Percentiles rank a stretch among this genome's conserved stretches.
Conservation (phyloP, 1,140 invertebrate genomes). For the Bursaphelenchus mucronatus region DNA sequence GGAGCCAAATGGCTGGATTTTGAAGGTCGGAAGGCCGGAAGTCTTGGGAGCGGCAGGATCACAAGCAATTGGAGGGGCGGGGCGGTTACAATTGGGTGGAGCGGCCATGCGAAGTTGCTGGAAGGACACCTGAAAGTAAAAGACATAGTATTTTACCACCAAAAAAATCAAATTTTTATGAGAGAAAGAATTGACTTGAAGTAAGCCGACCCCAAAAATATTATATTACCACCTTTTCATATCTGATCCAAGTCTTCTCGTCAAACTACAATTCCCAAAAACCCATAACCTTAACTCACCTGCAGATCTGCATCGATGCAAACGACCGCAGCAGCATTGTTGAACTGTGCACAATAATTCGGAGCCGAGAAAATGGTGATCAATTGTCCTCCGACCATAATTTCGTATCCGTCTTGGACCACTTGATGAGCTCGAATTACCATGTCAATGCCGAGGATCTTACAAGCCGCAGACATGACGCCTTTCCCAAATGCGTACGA, state of each 20-base stretch:
- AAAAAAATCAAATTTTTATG: too few species aligned
- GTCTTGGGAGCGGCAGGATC: conserved; percentile 22
- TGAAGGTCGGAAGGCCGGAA: conserved; percentile 23
- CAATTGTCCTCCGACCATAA: conserved; percentile 38
- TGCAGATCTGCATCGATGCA: conserved; percentile 45
- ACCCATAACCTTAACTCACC: not conserved
- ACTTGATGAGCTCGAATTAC: conserved; percentile 49
- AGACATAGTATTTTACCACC: too few species aligned
- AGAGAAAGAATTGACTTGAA: too few species aligned
- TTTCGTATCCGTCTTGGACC: conserved; percentile 48
- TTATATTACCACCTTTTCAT: too few species aligned
- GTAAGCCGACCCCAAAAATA: too few species aligned
- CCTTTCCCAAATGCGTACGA: conserved; percentile 41
- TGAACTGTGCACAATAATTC: conserved; percentile 46
- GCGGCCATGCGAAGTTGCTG: conserved; percentile 32
- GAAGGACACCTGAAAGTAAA: conserved; percentile 20
- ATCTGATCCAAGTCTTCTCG: too few species aligned
- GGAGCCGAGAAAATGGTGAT: conserved; percentile 50
- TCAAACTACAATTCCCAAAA: too few species aligned
- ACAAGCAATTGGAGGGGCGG: conserved; percentile 27
- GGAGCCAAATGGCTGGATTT: conserved; percentile 3
- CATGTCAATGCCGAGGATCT: conserved; percentile 41
- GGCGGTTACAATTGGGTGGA: conserved; percentile 33
- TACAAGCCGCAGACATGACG: conserved; percentile 33
- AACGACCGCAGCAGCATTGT: conserved; percentile 46